Evolutionary conservation across 2,888 invertebrate species (phyloP), one percentile per base, ranked within the genome.

Genomic region (Tetramorium bicarinatum): DNA sequence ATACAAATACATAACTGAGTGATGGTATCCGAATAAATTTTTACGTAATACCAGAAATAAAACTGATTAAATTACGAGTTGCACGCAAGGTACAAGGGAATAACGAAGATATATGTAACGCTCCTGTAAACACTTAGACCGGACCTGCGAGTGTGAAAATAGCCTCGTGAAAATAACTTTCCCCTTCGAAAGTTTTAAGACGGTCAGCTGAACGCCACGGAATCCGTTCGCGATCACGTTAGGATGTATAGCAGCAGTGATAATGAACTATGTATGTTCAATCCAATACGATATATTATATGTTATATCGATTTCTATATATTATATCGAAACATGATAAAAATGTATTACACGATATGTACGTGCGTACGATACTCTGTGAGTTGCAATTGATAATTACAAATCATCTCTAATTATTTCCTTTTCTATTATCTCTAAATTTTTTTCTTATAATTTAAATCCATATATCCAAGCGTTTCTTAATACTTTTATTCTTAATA

Each of bases 91-190:
- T 83, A 62, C 64, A 66, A 21, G 18, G 71, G 67, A 69, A 76
- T 69, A 81, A 79, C 79, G 66, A 82, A 84, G 83, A 85, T 84
- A 85, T 84, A 79, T 84, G 82, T 74, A 85, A 83, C 67, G 80
- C 74, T 54, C 61, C 75, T 83, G 59, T 83, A 84, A 84, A 85
- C 84, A 72, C 66, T 67, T 72, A 77, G 75, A 38, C 62, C 82
- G 44, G 59, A 85, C 59, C 75, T 74, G 83, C 29, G 74, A 82
- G 85, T 82, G 86, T 83, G 89, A 92, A 91, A 87, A 92, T 89
- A 87, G 88, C 76, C 85, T 84, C 87, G 89, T 87, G 92, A 91
- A 92, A 92, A 92, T 89, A 91, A 91, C 92, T 92, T 92, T 92
- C 92, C 89, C 91, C 90, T 88, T 90, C 89, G 90, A 90, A 90